These are phyloP conservation scores for Leptinotarsa defecta DNA, from an alignment of 1,140 invertebrate species.

Conservation along the genomic window DNA sequence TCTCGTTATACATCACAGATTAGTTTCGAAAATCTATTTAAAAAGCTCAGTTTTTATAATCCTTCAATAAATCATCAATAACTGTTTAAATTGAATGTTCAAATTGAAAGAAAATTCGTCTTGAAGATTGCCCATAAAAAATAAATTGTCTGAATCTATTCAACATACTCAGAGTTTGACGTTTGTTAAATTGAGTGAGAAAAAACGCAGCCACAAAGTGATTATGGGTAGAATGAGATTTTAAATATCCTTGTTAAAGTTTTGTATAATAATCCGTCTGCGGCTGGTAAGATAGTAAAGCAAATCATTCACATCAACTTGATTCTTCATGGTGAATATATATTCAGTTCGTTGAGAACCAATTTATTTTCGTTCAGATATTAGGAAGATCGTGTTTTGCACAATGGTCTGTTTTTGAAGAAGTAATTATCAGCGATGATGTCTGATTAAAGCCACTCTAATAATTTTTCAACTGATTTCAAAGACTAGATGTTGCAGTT, in stretches of 20 bases:
- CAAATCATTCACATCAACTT: neutral
- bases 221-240: constrained; percentile 1
- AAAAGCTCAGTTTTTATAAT: constrained; percentile 1
- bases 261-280: neutral
- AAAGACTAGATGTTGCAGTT: too few relatives aligned
- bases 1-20: neutral
- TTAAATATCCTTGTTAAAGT: constrained; percentile 4
- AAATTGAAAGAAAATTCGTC: constrained; percentile 3
- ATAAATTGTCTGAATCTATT: constrained; percentile 1
- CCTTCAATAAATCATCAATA: constrained; percentile 7
- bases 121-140: constrained; percentile 1
- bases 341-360: neutral
- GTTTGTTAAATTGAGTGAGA: constrained; percentile 8
- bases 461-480: neutral
- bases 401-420: neutral
- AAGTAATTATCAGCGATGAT: neutral
- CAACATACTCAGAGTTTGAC: neutral
- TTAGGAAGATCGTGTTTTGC: neutral
- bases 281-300: neutral
- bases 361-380: neutral
- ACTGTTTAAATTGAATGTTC: constrained; percentile 6
- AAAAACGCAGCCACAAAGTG: constrained; percentile 8
- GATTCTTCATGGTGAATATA: neutral
- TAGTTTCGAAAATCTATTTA: constrained; percentile 4
- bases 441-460: neutral